Evolutionary conservation across 2,888 invertebrate species (phyloP).

Genomic region (Plutella xylostella): DNA sequence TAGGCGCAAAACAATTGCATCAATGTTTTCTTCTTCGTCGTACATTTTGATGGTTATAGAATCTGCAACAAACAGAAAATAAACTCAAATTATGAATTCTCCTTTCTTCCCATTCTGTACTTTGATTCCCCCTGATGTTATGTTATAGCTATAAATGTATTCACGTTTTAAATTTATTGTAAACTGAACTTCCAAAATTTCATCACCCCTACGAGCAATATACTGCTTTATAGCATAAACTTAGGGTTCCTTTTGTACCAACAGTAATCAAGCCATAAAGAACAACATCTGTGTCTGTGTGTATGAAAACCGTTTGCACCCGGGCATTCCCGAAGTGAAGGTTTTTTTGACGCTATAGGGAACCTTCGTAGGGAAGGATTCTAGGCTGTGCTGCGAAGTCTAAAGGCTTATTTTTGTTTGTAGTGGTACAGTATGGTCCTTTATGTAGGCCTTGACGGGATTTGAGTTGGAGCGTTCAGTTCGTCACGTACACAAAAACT

Average conservation of each 20-base stretch:
- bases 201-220: too few species aligned
- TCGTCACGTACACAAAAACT: constrained; percentile 3
- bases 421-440: too few species aligned
- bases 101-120: neutral
- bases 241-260: too few species aligned
- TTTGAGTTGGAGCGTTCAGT: neutral
- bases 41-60: constrained; percentile 23
- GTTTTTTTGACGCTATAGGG: neutral
- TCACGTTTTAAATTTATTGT: neutral
- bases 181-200: too few species aligned
- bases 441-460: neutral
- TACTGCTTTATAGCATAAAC: too few species aligned
- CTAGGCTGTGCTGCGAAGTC: too few species aligned
- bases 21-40: constrained; percentile 27
- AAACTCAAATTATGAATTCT: neutral
- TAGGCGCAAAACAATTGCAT: constrained; percentile 25
- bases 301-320: neutral
- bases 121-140: too few species aligned
- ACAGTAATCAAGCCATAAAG: too few species aligned
- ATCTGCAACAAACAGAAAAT: constrained; percentile 24
- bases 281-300: too few species aligned
- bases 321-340: neutral
- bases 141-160: neutral
- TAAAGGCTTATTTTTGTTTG: too few species aligned
- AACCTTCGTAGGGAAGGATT: neutral